These are phyloP conservation scores for Papilio glaucus DNA, from an alignment of 1,140 invertebrate species.

Conservation along the genomic window DNA sequence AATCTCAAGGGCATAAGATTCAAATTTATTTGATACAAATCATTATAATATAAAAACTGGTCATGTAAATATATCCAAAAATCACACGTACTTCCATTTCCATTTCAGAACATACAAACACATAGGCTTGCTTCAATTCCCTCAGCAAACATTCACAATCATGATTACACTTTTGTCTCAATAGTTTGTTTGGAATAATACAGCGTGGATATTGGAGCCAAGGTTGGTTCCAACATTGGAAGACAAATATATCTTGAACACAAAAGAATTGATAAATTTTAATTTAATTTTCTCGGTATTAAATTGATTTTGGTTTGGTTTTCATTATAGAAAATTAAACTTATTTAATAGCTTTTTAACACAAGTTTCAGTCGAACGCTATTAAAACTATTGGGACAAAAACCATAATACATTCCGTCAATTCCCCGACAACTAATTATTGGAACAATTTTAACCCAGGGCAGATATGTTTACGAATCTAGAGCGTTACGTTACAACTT, in stretches of 20 bases:
- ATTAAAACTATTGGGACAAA: slow-evolving; percentile 11
- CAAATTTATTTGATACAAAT: slow-evolving; percentile 36
- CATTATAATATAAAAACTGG: slow-evolving; percentile 27
- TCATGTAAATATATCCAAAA: slow-evolving; percentile 57
- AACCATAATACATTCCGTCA: neutral
- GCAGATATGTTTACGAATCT: slow-evolving; percentile 8
- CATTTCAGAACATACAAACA: neutral
- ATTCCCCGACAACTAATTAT: neutral
- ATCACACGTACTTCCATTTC: neutral
- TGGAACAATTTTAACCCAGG: neutral
- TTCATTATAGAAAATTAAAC: too few relatives aligned
- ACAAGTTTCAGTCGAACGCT: neutral
- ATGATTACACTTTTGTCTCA: slow-evolving; percentile 23
- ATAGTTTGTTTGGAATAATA: slow-evolving; percentile 1
- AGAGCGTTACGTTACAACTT: neutral
- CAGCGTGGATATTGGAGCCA: slow-evolving; percentile 19
- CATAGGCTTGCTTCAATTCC: slow-evolving; percentile 6
- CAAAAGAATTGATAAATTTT: neutral
- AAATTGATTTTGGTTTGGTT: too few relatives aligned
- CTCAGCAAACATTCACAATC: neutral
- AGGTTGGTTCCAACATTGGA: slow-evolving; percentile 15
- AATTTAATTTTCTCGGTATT: neutral
- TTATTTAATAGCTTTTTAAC: too few relatives aligned
- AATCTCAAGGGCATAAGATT: slow-evolving; percentile 44
- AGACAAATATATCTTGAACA: slow-evolving; percentile 9